phyloP scores from a whole-genome alignment of 2,888 invertebrate species.

The Gari tellinella region DNA sequence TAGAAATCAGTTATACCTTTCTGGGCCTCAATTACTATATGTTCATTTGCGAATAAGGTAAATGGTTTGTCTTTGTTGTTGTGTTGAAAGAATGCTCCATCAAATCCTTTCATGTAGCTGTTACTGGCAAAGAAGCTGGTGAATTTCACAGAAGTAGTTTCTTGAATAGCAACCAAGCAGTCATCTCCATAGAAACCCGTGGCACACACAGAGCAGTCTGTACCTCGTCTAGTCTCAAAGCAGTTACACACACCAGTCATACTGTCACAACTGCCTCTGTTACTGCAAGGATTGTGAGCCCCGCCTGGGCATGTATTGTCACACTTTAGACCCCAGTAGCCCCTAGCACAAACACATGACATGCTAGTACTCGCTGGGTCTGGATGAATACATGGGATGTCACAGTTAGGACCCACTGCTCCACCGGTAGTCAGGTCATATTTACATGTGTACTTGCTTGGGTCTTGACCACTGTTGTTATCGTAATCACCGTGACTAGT shows the following conservation, averaged over 20 bases:
- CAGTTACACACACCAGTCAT: constrained; percentile 65
- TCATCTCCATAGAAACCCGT: constrained; percentile 62
- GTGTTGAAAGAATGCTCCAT: constrained; percentile 64
- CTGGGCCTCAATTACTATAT: constrained; percentile 39
- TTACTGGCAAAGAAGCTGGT: constrained; percentile 31
- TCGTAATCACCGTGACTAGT: neutral
- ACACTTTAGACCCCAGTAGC: constrained; percentile 68
- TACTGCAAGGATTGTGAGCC: constrained; percentile 55
- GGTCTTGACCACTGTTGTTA: constrained; percentile 8
- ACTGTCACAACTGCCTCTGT: constrained; percentile 61
- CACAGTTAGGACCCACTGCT: constrained; percentile 47
- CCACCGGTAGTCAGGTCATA: constrained; percentile 13
- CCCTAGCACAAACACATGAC: constrained; percentile 59
- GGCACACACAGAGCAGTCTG: constrained; percentile 58
- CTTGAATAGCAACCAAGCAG: constrained; percentile 56
- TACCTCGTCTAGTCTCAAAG: constrained; percentile 54
- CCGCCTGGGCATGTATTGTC: constrained; percentile 67
- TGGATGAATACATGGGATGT: constrained; percentile 44
- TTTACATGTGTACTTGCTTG: constrained; percentile 17
- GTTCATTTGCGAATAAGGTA: constrained; percentile 24
- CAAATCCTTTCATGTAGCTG: constrained; percentile 63
- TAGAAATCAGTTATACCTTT: constrained; percentile 33
- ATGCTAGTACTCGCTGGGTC: constrained; percentile 18
- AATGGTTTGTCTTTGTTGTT: constrained; percentile 33
- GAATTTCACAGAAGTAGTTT: neutral